Percentiles rank a stretch among this genome's conserved stretches.
Conservation (phyloP, 2,113 vertebrate genomes). For the Cynopterus brachyotis region DNA sequence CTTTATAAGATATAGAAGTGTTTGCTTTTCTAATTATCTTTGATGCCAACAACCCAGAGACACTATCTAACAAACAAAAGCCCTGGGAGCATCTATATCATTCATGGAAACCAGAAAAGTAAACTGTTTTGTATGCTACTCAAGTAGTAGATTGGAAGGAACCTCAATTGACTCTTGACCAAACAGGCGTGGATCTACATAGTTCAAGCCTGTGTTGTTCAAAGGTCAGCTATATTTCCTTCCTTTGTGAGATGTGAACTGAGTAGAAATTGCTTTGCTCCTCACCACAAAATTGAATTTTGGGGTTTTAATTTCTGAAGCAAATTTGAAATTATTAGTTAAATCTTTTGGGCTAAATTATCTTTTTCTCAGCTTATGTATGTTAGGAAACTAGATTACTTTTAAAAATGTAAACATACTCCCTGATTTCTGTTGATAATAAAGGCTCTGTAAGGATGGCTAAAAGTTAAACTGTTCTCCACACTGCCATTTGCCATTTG, state of each 20-base stretch:
- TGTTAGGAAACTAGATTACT: conserved; percentile 9
- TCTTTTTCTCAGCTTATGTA: conserved; percentile 33
- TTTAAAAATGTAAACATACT: background rate
- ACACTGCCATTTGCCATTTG: no score
- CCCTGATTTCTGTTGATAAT: background rate
- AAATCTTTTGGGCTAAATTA: background rate
- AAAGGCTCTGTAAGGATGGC: background rate
- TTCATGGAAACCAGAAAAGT: conserved; percentile 3
- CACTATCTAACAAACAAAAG: background rate
- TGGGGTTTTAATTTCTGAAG: conserved; percentile 30
- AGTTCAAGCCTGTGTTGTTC: background rate
- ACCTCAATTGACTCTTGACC: background rate
- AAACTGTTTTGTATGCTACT: background rate
- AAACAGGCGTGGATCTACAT: background rate
- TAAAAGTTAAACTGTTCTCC: conserved; percentile 31
- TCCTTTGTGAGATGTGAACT: background rate
- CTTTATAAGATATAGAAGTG: conserved; percentile 17
- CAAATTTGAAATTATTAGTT: conserved; percentile 27
- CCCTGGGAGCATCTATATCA: background rate
- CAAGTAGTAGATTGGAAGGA: background rate
- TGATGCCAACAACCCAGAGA: background rate
- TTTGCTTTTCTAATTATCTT: background rate
- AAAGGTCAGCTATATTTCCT: background rate
- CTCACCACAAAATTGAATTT: background rate
- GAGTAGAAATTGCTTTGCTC: background rate